Base-by-base conservation (phyloP, 2,888 invertebrate species). In the Thumatha senex region DNA sequence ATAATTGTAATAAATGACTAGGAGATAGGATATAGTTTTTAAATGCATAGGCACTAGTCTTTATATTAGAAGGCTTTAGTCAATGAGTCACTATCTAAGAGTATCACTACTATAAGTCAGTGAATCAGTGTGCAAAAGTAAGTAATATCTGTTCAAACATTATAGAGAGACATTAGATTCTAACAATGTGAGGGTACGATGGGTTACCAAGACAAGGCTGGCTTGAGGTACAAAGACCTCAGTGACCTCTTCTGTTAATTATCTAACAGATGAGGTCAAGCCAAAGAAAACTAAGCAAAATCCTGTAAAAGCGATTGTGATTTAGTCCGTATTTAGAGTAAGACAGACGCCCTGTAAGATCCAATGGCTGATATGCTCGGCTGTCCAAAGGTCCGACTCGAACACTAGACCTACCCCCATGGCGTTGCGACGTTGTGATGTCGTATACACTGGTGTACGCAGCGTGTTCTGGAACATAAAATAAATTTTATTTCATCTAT, bases 401-500 rank as follows among this genome's bases (percentile, higher is more conserved):
- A 98, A 98, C 31, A 98, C 97, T 10, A 98, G 91, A 1, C 98
- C 98, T 34, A 96, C 95, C 1, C 97, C 98, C 97, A 98, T 97
- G 0, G 97, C 97, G 83, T 98, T 96, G 55, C 97, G 93, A 29
- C 98, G 93, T 70, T 93, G 86, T 0, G 97, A 97, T 0, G 98
- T 98, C 9, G 96, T 97, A 77, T 98, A 98, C 10, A 98, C 98
- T 0, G 98, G 98, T 0, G 97, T 96, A 35, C 93, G 93, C 48
- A 97, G 93, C 0, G 97, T 98, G 75, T 98, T 97, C 96, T 98
- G 92, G 0, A 51, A 74, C 40, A 24, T n/a, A 46, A 7, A 11
- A 24, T 0, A 44, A 29, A 4, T 4, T 2, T 2, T 24, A 24
- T 4, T 5, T 24, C 5, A 24, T 2, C 2, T 24, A 24, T 24